Evolutionary conservation across 37 sponge, comb jelly and placozoan species (phyloP).

Genomic region (Theonella swinhoei): DNA sequence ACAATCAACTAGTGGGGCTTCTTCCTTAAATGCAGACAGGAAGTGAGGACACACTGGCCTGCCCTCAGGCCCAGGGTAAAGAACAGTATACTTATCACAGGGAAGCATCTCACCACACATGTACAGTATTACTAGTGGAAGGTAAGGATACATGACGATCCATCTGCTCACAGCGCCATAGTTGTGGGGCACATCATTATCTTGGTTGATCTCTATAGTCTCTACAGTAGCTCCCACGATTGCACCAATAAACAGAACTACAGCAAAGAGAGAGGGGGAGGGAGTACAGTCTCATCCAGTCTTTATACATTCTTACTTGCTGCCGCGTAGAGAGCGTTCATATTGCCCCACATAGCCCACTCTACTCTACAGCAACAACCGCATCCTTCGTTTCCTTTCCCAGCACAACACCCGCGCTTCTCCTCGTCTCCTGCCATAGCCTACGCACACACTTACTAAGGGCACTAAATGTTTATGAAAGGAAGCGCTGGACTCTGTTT

Average conservation of each 20-base stretch:
- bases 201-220: conserved; percentile 4
- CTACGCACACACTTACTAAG: no score
- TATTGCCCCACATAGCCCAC: conserved; percentile 90
- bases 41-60: neutral
- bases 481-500: no score
- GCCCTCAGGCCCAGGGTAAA: no score
- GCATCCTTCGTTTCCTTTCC: neutral
- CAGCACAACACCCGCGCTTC: neutral
- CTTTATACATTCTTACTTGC: conserved; percentile 37
- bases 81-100: no score
- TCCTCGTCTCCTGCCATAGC: neutral
- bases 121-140: no score
- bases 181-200: conserved; percentile 11
- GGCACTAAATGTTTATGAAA: no score
- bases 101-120: no score
- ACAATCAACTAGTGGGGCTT: no score
- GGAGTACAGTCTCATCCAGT: neutral
- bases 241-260: conserved; percentile 66
- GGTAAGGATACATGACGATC: conserved; percentile 76
- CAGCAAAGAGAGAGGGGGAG: neutral
- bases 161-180: conserved; percentile 60
- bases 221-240: conserved; percentile 57
- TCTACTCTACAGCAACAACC: conserved; percentile 62
- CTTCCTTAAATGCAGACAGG: neutral
- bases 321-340: conserved; percentile 64